These are phyloP conservation scores for Chaetodon trifasciatus DNA, from an alignment of 2,797 vertebrate genomes.

Conservation along the genomic window DNA sequence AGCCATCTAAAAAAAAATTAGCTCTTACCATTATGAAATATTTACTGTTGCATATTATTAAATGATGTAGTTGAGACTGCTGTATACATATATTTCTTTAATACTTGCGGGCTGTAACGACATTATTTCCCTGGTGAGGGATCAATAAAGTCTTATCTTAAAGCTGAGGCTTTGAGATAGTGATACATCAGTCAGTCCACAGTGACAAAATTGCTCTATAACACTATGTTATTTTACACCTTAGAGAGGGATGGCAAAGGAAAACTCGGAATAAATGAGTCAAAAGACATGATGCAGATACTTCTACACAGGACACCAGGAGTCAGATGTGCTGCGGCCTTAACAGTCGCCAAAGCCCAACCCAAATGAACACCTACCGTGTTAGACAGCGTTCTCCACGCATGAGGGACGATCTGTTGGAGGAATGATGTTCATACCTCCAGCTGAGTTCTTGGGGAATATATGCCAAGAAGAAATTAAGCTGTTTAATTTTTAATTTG, in stretches of 20 bases:
- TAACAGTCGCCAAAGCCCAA: neutral
- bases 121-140: too few relatives aligned
- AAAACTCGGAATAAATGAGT: neutral
- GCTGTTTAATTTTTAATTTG: neutral
- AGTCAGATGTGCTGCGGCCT: neutral
- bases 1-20: constrained; percentile 11
- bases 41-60: constrained; percentile 40
- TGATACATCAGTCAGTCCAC: constrained; percentile 15
- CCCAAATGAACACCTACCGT: neutral
- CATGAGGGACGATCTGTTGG: neutral
- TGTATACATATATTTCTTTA: neutral
- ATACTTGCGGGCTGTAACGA: too few relatives aligned
- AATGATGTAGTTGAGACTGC: constrained; percentile 26
- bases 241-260: neutral
- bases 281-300: neutral
- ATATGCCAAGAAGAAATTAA: neutral
- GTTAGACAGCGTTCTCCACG: too few relatives aligned
- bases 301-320: neutral
- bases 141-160: neutral
- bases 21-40: neutral
- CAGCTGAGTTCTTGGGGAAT: neutral
- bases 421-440: neutral
- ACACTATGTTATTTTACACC: neutral
- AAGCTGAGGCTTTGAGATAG: neutral
- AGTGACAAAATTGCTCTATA: neutral